A percentile compares a stretch with the other conserved stretches of the same genome.
These are phyloP conservation scores for Cataglyphis cursor DNA, from an alignment of 2,888 invertebrate species.

Conservation along the genomic window DNA sequence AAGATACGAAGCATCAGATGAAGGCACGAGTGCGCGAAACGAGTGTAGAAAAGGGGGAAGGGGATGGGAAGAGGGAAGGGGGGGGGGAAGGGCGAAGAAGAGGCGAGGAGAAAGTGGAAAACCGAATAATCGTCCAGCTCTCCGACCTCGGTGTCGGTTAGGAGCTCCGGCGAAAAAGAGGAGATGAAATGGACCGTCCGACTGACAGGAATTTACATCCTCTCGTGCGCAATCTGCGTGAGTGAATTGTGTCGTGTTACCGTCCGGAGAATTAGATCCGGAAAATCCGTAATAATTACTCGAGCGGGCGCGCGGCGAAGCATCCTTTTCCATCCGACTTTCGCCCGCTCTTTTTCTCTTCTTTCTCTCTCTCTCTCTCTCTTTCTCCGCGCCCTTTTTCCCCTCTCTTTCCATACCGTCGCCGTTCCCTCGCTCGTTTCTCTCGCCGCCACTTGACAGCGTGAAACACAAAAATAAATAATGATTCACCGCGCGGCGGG, in stretches of 20 bases:
- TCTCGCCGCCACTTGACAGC: slow-evolving; percentile 68
- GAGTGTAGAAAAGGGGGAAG: slow-evolving; percentile 36
- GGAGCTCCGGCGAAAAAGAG: slow-evolving; percentile 79
- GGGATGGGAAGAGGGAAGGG: slow-evolving; percentile 1
- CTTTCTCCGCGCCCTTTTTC: slow-evolving; percentile 60
- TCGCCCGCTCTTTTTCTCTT: slow-evolving; percentile 37
- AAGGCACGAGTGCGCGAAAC: slow-evolving; percentile 64
- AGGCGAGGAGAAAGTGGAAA: slow-evolving; percentile 81
- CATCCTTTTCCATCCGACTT: slow-evolving; percentile 74
- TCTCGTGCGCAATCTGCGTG: slow-evolving; percentile 86
- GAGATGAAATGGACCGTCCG: slow-evolving; percentile 84
- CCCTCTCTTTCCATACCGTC: slow-evolving; percentile 52
- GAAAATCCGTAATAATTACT: slow-evolving; percentile 87
- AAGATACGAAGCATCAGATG: slow-evolving; percentile 65
- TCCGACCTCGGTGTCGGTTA: slow-evolving; percentile 79
- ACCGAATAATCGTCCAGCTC: slow-evolving; percentile 82
- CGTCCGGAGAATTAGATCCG: slow-evolving; percentile 86
- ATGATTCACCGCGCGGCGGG: slow-evolving; percentile 75
- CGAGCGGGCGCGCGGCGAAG: slow-evolving; percentile 83
- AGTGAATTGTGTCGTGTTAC: slow-evolving; percentile 86
- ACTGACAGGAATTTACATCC: slow-evolving; percentile 86
- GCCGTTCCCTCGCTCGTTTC: slow-evolving; percentile 57
- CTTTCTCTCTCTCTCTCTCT: slow-evolving; percentile 34
- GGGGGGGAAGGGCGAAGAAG: slow-evolving; percentile 39
- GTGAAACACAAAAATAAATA: slow-evolving; percentile 83